phyloP scores from a whole-genome alignment of 2,888 invertebrate genomes.

The Pantelozetes paolii region DNA sequence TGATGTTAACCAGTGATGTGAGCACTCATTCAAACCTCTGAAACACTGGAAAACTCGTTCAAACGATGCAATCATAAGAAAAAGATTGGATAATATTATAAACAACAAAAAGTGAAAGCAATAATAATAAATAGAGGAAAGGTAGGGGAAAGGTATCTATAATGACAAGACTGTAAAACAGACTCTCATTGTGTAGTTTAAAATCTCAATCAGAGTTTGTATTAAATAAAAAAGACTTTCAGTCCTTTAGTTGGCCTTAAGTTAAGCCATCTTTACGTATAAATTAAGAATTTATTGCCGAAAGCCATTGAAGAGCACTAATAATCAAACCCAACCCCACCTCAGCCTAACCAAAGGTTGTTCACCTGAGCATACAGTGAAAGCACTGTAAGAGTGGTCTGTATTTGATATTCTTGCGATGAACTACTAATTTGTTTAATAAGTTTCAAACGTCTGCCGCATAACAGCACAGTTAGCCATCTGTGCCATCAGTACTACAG shows the following conservation, averaged over 20 bases:
- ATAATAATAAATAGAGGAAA: neutral
- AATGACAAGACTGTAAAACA: neutral
- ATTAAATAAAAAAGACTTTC: too few species aligned
- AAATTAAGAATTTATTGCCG: conserved; percentile 2
- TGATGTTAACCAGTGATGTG: too few species aligned
- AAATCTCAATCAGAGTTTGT: conserved; percentile 3
- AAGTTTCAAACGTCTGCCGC: neutral
- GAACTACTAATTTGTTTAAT: conserved; percentile 12
- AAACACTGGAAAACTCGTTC: too few species aligned
- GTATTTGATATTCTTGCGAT: conserved; percentile 1
- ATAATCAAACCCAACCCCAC: neutral
- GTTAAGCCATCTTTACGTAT: conserved; percentile 10
- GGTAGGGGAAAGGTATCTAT: neutral
- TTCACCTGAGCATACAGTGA: neutral
- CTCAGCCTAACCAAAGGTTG: neutral
- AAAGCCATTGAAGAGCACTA: conserved; percentile 3
- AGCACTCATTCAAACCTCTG: too few species aligned
- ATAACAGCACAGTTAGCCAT: neutral
- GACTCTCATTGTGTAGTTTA: conserved; percentile 3
- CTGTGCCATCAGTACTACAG: neutral
- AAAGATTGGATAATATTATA: too few species aligned
- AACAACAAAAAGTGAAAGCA: too few species aligned
- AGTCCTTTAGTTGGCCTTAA: neutral
- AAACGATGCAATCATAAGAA: too few species aligned
- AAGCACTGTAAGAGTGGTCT: neutral